Evolutionary conservation across 1,140 invertebrate species (phyloP).

Genomic region (Brachionus paranguensis): DNA sequence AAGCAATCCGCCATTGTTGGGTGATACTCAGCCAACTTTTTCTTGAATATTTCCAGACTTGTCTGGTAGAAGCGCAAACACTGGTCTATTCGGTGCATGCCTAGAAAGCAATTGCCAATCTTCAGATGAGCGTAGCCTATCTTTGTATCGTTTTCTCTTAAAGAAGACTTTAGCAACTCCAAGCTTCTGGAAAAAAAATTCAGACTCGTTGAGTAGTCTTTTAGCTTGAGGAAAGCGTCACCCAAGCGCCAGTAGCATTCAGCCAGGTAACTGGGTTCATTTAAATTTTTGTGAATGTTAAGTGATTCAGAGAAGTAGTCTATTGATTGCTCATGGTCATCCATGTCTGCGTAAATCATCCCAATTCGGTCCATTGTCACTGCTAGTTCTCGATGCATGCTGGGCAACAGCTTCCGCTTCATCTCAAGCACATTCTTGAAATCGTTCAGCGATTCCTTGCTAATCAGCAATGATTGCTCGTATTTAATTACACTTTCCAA

Average conservation of each 20-base stretch:
- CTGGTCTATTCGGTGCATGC: not conserved
- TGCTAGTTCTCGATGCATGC: not conserved
- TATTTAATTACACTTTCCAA: not conserved
- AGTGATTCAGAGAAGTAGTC: not conserved
- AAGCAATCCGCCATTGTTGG: not conserved
- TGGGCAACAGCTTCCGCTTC: not conserved
- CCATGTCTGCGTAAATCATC: not conserved
- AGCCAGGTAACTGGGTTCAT: not conserved
- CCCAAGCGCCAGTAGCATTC: not conserved
- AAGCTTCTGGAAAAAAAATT: not conserved
- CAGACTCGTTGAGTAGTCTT: not conserved
- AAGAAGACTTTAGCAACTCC: not conserved
- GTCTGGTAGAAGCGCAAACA: not conserved
- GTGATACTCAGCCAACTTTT: not conserved
- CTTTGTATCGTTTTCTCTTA: not conserved
- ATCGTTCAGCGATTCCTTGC: not conserved
- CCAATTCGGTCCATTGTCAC: not conserved
- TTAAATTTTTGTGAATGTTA: not conserved
- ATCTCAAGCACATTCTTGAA: not conserved
- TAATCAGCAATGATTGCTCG: not conserved
- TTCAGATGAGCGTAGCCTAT: not conserved
- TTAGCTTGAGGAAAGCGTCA: not conserved
- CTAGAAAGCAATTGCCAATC: not conserved
- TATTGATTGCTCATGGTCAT: not conserved
- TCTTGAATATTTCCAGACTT: not conserved